A percentile compares a stretch with the other conserved stretches of the same genome.
Conservation (phyloP, 2,797 vertebrate genomes). For the Enoplosus armatus region DNA sequence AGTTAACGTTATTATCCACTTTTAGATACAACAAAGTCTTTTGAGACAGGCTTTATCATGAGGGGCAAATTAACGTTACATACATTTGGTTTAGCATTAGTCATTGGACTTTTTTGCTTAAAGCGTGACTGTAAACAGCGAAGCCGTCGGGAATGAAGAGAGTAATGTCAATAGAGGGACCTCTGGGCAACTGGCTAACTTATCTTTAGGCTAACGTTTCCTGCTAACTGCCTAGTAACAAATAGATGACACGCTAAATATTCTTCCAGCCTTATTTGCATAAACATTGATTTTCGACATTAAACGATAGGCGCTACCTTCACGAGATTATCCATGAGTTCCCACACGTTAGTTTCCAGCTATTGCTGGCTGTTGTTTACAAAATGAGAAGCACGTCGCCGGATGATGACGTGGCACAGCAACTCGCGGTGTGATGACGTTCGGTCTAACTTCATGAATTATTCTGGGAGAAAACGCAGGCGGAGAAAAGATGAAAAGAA, state of each 20-base stretch:
- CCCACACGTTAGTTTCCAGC: neutral
- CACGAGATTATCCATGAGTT: conserved; percentile 79
- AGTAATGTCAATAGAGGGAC: neutral
- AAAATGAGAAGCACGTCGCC: conserved; percentile 46
- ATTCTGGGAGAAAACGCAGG: conserved; percentile 1
- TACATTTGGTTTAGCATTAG: no score
- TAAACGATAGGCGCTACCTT: conserved; percentile 70
- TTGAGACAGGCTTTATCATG: neutral
- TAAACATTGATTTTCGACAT: rapidly evolving
- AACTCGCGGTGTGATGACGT: conserved; percentile 53
- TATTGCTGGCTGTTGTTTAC: conserved; percentile 67
- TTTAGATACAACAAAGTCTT: neutral
- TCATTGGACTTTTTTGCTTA: neutral
- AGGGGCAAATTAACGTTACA: neutral
- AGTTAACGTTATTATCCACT: neutral
- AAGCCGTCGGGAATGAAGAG: no score
- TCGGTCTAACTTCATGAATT: rapidly evolving
- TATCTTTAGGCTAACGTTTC: neutral
- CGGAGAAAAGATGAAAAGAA: neutral
- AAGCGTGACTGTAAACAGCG: neutral
- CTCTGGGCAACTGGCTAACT: neutral
- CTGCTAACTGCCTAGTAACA: neutral
- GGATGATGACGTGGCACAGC: conserved; percentile 7
- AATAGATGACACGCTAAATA: neutral
- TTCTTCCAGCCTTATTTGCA: neutral